These are phyloP conservation scores for Siphlonurus alternatus DNA, from an alignment of 2,888 invertebrate genomes.

Conservation along the genomic window DNA sequence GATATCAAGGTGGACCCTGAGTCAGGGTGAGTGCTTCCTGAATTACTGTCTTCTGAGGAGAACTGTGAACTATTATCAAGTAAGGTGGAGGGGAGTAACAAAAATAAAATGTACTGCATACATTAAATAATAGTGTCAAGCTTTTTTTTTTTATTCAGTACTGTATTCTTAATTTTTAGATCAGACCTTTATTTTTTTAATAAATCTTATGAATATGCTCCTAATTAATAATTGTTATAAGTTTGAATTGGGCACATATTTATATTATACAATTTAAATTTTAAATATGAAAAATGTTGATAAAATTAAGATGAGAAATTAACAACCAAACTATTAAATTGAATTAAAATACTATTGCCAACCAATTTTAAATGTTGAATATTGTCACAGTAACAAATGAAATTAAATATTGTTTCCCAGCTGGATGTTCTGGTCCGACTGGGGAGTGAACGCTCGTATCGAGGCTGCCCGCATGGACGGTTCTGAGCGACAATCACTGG, in stretches of 20 bases:
- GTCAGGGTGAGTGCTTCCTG: slow-evolving; percentile 28
- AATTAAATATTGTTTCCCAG: slow-evolving; percentile 20
- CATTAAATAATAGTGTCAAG: too few species aligned
- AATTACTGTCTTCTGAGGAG: too few species aligned
- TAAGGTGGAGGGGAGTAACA: too few species aligned
- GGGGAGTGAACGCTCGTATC: slow-evolving; percentile 45
- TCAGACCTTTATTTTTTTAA: too few species aligned
- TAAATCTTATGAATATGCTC: too few species aligned
- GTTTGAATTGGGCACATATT: too few species aligned
- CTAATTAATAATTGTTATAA: too few species aligned
- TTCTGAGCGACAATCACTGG: slow-evolving; percentile 33
- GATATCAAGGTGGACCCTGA: slow-evolving; percentile 52
- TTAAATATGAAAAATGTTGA: too few species aligned
- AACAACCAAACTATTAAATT: not conserved
- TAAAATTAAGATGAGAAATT: not conserved
- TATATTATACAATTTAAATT: too few species aligned
- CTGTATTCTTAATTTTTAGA: not conserved
- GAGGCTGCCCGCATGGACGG: slow-evolving; percentile 50
- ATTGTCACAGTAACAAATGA: not conserved
- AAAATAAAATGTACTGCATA: too few species aligned
- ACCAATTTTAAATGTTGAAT: not conserved
- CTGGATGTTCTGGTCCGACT: slow-evolving; percentile 60
- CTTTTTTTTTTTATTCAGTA: too few species aligned
- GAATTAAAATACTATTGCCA: not conserved
- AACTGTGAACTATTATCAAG: too few species aligned